Base-by-base conservation (phyloP, 2,797 vertebrate genomes). In the Toxotes lorentzi region DNA sequence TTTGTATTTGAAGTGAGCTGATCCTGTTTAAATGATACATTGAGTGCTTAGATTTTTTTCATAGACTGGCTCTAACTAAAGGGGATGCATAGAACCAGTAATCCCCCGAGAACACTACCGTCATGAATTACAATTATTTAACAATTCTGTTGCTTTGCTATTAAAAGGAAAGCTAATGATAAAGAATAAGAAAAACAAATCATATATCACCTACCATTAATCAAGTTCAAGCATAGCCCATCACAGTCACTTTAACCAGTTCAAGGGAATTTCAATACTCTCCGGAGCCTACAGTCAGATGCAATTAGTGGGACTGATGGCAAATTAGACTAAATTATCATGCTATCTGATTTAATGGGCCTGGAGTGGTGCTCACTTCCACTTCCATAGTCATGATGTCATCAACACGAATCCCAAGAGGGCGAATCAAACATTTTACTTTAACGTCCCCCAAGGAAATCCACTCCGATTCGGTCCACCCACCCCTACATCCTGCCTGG, bases 321-420 rank as follows among this genome's bases (percentile, higher is more conserved):
- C 89, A 92, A 95, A 95, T 95, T 93, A 94, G 88, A 90, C 79
- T 77, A 92, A 92, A 93, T 92, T 86, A 94, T 93, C 92, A 88
- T 66, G 84, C 89, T 88, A 92, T 93, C 90, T 93, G 92, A 93
- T 93, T 91, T 91, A 93, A 94, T 90, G 88, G 89, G 87, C 77
- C 83, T 73, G 84, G 84, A 85, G 78, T 79, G 82, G 86, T 64
- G 45, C 70, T 72, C 69, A 16, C 84, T 87, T n/a, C 54, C 77
- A 68, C 86, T 78, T 54, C 70, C 74, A 35, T 48, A 71, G 82
- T 45, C 85, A 73, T 88, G 85, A 92, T 90, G 92, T 91, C 88
- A 89, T 89, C 86, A 73, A 63, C 51, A n/a, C 2, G 32, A 82
- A 54, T 89, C 92, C 86, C 83, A 7, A n/a, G 66, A 75, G 81